A percentile compares a stretch with the other conserved stretches of the same genome.
Conservation (phyloP, 2,797 vertebrate genomes). For the Hippocampus kuda region DNA sequence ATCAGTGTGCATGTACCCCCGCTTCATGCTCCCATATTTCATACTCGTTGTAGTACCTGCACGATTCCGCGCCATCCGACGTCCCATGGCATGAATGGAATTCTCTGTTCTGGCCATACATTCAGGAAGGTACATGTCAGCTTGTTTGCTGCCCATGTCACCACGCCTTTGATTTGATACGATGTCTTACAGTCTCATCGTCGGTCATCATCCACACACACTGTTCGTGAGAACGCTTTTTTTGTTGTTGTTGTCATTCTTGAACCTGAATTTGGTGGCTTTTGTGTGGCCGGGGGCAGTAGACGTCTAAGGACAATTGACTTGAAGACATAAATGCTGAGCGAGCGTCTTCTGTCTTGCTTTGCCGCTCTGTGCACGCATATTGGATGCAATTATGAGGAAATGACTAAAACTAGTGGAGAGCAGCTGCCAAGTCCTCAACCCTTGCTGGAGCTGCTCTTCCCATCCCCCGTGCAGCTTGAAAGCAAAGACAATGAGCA, state of each 20-base stretch:
- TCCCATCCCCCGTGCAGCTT: constrained; percentile 25
- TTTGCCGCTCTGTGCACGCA: constrained; percentile 22
- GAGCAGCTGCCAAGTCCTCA: constrained; percentile 40
- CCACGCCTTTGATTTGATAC: constrained; percentile 11
- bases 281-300: constrained; percentile 15
- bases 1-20: neutral
- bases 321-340: constrained; percentile 30
- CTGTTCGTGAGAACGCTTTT: constrained; percentile 20
- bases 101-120: constrained; percentile 20
- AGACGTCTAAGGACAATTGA: constrained; percentile 3
- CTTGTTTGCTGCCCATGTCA: constrained; percentile 12
- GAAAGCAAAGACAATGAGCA: constrained; percentile 47
- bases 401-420: constrained; percentile 19
- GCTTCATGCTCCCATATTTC: neutral
- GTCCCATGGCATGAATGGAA: constrained; percentile 4
- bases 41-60: neutral
- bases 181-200: constrained; percentile 14
- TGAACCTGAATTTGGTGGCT: constrained; percentile 17
- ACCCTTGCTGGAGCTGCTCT: constrained; percentile 18
- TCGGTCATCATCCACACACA: constrained; percentile 3
- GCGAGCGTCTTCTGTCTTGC: constrained; percentile 15
- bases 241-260: constrained; percentile 10
- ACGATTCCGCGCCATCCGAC: constrained; percentile 1
- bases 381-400: constrained; percentile 17
- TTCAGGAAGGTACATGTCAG: constrained; percentile 35